Percentiles rank a stretch among this genome's conserved stretches.
Conservation (phyloP, 2,113 vertebrate species). For the Rana temporaria region DNA sequence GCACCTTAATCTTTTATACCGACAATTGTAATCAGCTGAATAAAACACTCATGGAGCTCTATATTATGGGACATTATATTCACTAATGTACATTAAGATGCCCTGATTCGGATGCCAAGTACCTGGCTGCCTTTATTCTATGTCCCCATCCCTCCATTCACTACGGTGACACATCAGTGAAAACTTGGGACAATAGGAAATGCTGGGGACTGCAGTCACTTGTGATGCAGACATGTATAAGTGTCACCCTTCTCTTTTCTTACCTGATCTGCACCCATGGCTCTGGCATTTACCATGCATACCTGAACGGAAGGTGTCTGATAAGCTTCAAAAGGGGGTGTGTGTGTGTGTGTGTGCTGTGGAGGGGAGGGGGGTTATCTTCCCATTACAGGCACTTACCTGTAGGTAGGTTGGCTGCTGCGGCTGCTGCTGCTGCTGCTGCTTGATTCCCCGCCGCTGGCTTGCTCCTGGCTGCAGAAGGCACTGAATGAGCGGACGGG, state of each 20-base stretch:
- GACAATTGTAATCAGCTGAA: too few species aligned
- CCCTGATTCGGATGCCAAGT: neutral
- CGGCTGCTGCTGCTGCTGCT: constrained; percentile 56
- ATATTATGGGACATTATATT: neutral
- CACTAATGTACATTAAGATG: constrained; percentile 15
- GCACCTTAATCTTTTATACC: too few species aligned
- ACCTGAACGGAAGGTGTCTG: neutral
- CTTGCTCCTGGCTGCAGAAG: constrained; percentile 66
- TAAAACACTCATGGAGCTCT: too few species aligned
- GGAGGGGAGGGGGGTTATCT: neutral
- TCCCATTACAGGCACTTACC: constrained; percentile 26
- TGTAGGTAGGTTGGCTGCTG: neutral
- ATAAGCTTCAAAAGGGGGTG: neutral
- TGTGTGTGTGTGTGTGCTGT: neutral
- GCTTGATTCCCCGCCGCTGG: constrained; percentile 22
- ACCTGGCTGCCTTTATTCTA: neutral
- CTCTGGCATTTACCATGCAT: too few species aligned
- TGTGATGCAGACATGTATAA: neutral
- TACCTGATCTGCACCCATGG: neutral
- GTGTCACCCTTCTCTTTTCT: neutral
- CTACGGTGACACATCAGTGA: constrained; percentile 11
- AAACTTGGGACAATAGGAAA: neutral
- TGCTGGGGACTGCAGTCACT: neutral
- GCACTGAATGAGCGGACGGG: constrained; percentile 66
- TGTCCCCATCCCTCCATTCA: neutral